Conservation (phyloP, 2,797 vertebrate species). For the Sciurus vulgaris region DNA sequence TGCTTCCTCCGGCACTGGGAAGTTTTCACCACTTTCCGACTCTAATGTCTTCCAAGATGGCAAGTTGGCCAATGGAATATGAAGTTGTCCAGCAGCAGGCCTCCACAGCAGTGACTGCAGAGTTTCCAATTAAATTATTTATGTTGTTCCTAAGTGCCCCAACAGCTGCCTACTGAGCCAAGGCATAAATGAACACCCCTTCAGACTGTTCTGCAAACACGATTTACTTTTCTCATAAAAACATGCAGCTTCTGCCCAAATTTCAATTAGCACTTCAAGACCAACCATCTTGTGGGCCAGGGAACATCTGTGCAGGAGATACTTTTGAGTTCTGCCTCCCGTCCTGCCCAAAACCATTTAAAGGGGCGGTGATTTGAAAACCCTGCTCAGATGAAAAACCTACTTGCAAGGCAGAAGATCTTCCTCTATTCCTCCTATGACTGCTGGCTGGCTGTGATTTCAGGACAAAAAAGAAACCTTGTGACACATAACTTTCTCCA, state of each 20-base stretch:
- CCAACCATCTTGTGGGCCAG: neutral
- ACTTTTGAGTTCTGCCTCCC: neutral
- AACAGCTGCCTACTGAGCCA: neutral
- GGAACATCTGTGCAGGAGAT: neutral
- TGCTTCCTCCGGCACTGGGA: neutral
- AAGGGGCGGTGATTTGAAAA: neutral
- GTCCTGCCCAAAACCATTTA: neutral
- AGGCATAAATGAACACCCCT: neutral
- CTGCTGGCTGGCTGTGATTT: neutral
- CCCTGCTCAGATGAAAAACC: neutral
- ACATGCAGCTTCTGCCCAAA: neutral
- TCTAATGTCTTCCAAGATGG: neutral
- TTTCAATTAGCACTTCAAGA: conserved; percentile 17
- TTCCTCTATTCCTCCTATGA: neutral
- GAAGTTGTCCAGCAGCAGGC: neutral
- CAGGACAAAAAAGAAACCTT: conserved; percentile 8
- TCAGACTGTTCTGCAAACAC: neutral
- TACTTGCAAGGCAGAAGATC: neutral
- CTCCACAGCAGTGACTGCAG: neutral
- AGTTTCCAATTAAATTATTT: conserved; percentile 1
- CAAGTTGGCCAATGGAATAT: neutral
- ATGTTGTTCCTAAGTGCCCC: conserved; percentile 4
- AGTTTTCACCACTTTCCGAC: conserved; percentile 32
- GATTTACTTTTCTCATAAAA: conserved; percentile 64
- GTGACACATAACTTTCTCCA: neutral